phyloP scores from a whole-genome alignment of 35 echinoderm and acorn worm genomes.

The Chiridota heheva region DNA sequence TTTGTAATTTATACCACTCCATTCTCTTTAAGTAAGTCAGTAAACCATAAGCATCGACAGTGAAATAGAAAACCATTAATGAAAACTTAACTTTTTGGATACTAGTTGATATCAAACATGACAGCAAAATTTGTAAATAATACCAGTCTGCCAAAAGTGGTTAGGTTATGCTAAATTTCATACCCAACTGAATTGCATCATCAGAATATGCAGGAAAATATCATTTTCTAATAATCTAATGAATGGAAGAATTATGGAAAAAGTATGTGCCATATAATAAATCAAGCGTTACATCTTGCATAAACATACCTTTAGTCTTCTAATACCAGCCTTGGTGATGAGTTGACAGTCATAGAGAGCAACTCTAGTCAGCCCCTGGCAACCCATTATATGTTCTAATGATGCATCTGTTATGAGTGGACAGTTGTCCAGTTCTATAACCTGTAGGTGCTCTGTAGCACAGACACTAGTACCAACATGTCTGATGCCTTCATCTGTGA shows the following conservation, averaged over 20 bases:
- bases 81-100: too few relatives aligned
- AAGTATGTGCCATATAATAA: not conserved
- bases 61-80: too few relatives aligned
- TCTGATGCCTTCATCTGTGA: conserved; percentile 97
- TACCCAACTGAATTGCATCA: not conserved
- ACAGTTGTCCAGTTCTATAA: conserved; percentile 99
- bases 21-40: too few relatives aligned
- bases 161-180: not conserved
- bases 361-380: conserved; percentile 83
- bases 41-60: too few relatives aligned
- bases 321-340: conserved; percentile 93
- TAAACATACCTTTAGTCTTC: conserved; percentile 82
- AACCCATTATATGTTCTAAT: conserved; percentile 96
- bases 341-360: conserved; percentile 98
- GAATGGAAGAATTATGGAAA: not conserved
- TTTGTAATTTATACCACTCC: too few relatives aligned
- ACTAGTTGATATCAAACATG: too few relatives aligned
- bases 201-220: not conserved
- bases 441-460: conserved; percentile 95
- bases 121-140: too few relatives aligned
- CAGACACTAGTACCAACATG: conserved; percentile 93
- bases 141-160: too few relatives aligned
- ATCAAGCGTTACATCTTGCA: not conserved
- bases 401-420: conserved; percentile 97
- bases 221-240: not conserved